A percentile compares a stretch with the other conserved stretches of the same genome.
Conservation (phyloP, 2,797 vertebrate species). For the Pagetopsis macropterus region DNA sequence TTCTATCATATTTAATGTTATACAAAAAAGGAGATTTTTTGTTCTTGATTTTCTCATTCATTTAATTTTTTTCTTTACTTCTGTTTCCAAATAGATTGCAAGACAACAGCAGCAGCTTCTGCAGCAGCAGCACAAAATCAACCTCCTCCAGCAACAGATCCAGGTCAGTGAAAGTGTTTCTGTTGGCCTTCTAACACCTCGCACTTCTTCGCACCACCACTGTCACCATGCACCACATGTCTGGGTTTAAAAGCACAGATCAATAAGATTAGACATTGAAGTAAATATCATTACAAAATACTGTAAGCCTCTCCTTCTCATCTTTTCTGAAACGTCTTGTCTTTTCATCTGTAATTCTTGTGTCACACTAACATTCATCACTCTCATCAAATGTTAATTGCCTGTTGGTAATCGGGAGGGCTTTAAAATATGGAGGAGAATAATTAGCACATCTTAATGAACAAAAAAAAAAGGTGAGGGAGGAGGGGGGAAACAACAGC, state of each 20-base stretch:
- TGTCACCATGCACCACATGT: constrained; percentile 41
- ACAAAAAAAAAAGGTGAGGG: constrained; percentile 68
- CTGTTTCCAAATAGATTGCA: constrained; percentile 90
- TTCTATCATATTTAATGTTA: background rate
- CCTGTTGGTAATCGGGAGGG: constrained; percentile 74
- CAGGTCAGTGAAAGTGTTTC: constrained; percentile 91
- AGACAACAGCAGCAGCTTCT: constrained; percentile 99
- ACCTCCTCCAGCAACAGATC: constrained; percentile 99
- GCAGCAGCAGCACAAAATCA: constrained; percentile 99
- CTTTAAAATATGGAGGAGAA: constrained; percentile 82
- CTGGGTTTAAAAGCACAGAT: constrained; percentile 40
- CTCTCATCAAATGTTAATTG: constrained; percentile 82
- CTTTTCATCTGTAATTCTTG: constrained; percentile 62
- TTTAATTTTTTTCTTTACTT: constrained; percentile 25
- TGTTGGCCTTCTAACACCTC: constrained; percentile 45
- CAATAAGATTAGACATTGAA: constrained; percentile 66
- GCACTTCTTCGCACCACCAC: constrained; percentile 27
- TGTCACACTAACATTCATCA: constrained; percentile 70
- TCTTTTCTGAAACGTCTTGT: constrained; percentile 28
- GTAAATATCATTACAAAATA: constrained; percentile 47
- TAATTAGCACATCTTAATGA: constrained; percentile 88
- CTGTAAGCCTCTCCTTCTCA: constrained; percentile 26
- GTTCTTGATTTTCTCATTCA: background rate
- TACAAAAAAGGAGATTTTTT: background rate
- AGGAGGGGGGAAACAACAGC: constrained; percentile 70